Conservation (phyloP, 2,113 vertebrate species). For the Alosa alosa region DNA sequence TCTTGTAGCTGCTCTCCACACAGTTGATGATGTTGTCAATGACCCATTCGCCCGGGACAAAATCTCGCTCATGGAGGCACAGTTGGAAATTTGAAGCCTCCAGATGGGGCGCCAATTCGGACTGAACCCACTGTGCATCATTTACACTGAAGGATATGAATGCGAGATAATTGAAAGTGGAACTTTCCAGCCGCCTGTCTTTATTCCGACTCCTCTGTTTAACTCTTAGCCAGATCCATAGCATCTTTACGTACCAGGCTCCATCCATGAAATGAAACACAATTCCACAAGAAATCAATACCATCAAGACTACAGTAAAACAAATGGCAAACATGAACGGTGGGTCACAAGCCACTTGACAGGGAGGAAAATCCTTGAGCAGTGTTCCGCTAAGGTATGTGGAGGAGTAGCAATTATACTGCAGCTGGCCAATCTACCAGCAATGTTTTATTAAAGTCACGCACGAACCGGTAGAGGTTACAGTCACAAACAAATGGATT, state of each 20-base stretch:
- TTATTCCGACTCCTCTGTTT: not conserved
- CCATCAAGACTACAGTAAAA: no score
- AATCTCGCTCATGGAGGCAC: not conserved
- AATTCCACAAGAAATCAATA: no score
- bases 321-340: not conserved
- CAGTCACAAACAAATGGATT: conserved; percentile 5
- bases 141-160: not conserved
- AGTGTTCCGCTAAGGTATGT: not conserved
- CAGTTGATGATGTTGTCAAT: not conserved
- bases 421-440: not conserved
- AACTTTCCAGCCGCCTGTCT: not conserved
- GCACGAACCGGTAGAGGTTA: not conserved
- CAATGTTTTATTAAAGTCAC: not conserved
- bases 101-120: not conserved
- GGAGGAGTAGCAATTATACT: not conserved
- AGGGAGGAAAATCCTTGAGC: not conserved
- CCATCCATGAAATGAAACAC: not conserved
- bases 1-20: not conserved
- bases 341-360: not conserved
- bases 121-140: not conserved
- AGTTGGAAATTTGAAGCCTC: not conserved
- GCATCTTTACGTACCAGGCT: not conserved
- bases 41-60: not conserved
- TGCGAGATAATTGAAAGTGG: not conserved
- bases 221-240: not conserved